Evolutionary conservation across 1,140 invertebrate species (phyloP).

Genomic region (Cylas formicarius): DNA sequence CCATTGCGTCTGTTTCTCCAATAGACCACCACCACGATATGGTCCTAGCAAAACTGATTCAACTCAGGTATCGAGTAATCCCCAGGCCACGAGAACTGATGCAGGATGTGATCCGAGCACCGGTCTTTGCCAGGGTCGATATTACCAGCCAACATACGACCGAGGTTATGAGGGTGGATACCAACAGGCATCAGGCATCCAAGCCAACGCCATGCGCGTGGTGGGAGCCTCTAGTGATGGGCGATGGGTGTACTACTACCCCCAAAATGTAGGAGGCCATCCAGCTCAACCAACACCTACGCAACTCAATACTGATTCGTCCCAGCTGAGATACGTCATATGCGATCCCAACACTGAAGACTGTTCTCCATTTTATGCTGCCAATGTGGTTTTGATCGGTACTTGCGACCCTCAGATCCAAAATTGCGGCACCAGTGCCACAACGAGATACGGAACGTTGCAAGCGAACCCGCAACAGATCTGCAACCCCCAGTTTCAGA

Average conservation of each 20-base stretch:
- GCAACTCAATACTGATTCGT: too few species aligned
- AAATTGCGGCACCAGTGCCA: slow-evolving; percentile 1
- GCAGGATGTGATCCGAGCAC: too few species aligned
- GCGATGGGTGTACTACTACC: too few species aligned
- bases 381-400: background rate
- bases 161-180: too few species aligned
- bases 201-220: too few species aligned
- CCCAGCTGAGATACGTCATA: slow-evolving; percentile 18
- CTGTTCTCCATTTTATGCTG: slow-evolving; percentile 11
- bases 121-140: too few species aligned
- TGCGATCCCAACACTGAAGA: slow-evolving; percentile 17
- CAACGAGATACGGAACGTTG: background rate
- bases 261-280: too few species aligned
- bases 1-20: slow-evolving; percentile 44
- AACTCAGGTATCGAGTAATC: background rate
- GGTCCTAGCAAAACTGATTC: background rate
- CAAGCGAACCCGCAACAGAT: background rate
- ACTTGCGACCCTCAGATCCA: slow-evolving; percentile 10
- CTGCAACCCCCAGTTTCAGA: slow-evolving; percentile 8
- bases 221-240: too few species aligned
- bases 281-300: too few species aligned
- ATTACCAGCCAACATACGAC: too few species aligned
- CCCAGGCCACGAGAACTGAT: background rate
- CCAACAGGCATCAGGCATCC: too few species aligned
- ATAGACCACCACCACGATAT: background rate